Conservation (phyloP, 2,797 vertebrate genomes). For the Hoplostethus atlanticus region DNA sequence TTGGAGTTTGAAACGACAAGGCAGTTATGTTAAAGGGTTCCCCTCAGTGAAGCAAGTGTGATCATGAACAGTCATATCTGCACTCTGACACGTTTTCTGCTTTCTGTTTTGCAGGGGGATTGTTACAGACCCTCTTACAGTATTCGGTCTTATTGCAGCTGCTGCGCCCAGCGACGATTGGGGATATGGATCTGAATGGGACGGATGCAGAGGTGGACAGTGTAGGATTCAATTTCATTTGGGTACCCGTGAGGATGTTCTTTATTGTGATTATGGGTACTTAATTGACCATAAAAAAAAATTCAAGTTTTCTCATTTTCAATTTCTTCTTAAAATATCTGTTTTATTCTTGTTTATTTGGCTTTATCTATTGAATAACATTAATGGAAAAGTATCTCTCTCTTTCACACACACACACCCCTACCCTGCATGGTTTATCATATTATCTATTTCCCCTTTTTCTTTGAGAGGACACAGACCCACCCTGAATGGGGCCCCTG, state of each 20-base stretch:
- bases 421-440: conserved; percentile 37
- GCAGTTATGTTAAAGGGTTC: conserved; percentile 16
- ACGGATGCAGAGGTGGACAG: conserved; percentile 59
- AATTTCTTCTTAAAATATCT: too few relatives aligned
- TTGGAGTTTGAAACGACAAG: conserved; percentile 34
- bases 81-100: conserved; percentile 22
- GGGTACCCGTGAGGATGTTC: background rate
- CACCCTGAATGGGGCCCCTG: conserved; percentile 71
- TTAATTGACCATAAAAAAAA: too few relatives aligned
- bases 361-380: too few relatives aligned
- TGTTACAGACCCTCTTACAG: conserved; percentile 45
- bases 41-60: background rate
- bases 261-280: too few relatives aligned
- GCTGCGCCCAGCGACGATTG: background rate
- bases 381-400: conserved; percentile 15
- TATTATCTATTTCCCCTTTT: conserved; percentile 72
- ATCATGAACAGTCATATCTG: conserved; percentile 58
- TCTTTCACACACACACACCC: conserved; percentile 4
- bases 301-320: too few relatives aligned
- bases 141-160: conserved; percentile 5
- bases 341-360: too few relatives aligned
- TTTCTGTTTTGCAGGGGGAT: conserved; percentile 53
- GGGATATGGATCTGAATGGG: conserved; percentile 40
- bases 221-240: conserved; percentile 58
- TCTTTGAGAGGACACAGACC: conserved; percentile 59